A percentile compares a stretch with the other conserved stretches of the same genome.
These are phyloP conservation scores for Axinella damicornis DNA, from an alignment of 37 sponge, comb jelly and placozoan genomes.

Conservation along the genomic window DNA sequence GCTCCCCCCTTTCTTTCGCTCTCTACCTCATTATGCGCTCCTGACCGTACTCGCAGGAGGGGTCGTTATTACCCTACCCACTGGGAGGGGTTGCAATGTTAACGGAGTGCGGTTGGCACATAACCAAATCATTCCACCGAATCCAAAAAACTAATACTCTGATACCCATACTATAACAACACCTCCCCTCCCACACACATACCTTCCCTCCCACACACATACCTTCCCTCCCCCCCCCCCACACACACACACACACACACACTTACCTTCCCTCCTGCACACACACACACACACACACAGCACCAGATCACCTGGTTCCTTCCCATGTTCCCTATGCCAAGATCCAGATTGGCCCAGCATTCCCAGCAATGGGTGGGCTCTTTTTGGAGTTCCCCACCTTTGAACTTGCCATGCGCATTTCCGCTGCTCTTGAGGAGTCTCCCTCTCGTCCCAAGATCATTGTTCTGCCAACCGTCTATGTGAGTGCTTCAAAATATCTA, in stretches of 20 bases:
- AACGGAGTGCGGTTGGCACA: too few species aligned
- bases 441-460: slow-evolving; percentile 18
- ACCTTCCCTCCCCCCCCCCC: not conserved
- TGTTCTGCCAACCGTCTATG: slow-evolving; percentile 49
- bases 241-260: not conserved
- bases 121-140: too few species aligned
- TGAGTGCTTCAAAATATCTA: slow-evolving; percentile 6
- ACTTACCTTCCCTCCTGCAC: not conserved
- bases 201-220: too few species aligned
- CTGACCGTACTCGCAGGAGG: too few species aligned
- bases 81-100: too few species aligned
- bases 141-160: too few species aligned
- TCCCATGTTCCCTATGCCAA: not conserved
- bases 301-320: slow-evolving; percentile 1
- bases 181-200: too few species aligned
- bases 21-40: too few species aligned
- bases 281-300: slow-evolving; percentile 9
- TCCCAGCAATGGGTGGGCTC: slow-evolving; percentile 48
- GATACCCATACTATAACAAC: too few species aligned
- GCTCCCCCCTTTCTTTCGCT: too few species aligned
- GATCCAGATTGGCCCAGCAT: slow-evolving; percentile 68
- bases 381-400: slow-evolving; percentile 60
- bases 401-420: slow-evolving; percentile 52
- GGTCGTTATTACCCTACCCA: too few species aligned
- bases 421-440: slow-evolving; percentile 31